Evolutionary conservation across 2,797 vertebrate species (phyloP), one percentile per base, ranked within the genome.

Genomic region (Trachurus trachurus): DNA sequence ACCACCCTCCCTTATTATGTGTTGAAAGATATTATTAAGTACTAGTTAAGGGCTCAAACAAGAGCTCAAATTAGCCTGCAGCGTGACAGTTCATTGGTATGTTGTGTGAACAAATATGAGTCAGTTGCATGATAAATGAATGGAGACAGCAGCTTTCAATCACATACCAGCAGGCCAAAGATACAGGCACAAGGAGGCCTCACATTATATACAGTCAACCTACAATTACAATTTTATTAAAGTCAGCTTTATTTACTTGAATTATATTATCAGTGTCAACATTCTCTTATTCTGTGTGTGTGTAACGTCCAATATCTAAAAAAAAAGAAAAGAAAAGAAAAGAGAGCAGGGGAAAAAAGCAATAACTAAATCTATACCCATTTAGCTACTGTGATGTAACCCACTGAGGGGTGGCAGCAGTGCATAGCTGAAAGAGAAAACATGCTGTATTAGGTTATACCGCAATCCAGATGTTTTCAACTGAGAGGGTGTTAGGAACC

Each of bases 21-120:
- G 66, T 60, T 75, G 42, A 59, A 29, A 68, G 37, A 69, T 70
- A 74, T 65, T 21, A 73, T 68, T 26, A 65, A 53, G 19, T 31
- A 34, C 12, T n/a, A 53, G 50, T 62, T 57, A 59, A 40, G 1
- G 26, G 47, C 47, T 45, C 9, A 31, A 66, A 63, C 60, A 78
- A 47, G 58, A 66, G 29, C 47, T 72, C 15, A 9, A 75, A 68
- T 64, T 66, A 40, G 47, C n/a, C n/a, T 53, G 16, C 11, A 21
- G 29, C 57, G 21, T 72, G 29, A 58, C n/a, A 63, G 76, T 64
- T 37, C 53, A 6, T 52, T 54, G 69, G 34, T 67, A 77, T 75
- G 49, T 13, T 72, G 22, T 58, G 0, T n/a, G 68, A 77, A 76
- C 57, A 29, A 57, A 56, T 12, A 56, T 15, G n/a, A 64, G 34